These are phyloP conservation scores for Phaenicophaeus curvirostris DNA, from an alignment of 2,797 vertebrate genomes.

Conservation along the genomic window DNA sequence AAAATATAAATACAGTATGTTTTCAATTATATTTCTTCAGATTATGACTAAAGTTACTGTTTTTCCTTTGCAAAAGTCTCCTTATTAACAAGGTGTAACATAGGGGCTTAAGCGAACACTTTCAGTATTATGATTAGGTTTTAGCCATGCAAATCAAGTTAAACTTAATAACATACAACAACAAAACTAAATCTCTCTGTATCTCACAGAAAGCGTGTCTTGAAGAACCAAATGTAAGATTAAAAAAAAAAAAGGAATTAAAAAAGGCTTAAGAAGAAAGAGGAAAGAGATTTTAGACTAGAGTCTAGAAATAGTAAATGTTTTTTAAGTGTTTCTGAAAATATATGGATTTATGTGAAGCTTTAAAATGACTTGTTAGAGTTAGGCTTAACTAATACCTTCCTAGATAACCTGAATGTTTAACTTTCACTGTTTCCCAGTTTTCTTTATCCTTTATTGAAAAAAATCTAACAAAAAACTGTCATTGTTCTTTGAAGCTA, in stretches of 20 bases:
- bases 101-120: background rate
- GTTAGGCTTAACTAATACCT: background rate
- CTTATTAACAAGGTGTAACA: background rate
- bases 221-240: background rate
- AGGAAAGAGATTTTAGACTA: background rate
- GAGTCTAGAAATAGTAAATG: background rate
- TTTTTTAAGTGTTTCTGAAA: background rate
- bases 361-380: background rate
- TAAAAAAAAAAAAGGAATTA: background rate
- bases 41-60: background rate
- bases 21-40: background rate
- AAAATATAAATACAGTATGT: background rate
- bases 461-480: background rate
- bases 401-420: background rate
- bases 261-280: background rate
- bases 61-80: background rate
- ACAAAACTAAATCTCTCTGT: background rate
- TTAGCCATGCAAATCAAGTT: background rate
- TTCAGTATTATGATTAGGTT: background rate
- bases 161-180: background rate
- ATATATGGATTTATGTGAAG: background rate
- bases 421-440: background rate
- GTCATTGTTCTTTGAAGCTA: background rate
- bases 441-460: background rate
- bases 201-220: background rate